Evolutionary conservation across 2,797 vertebrate species (phyloP).

Genomic region (Xerus rutilus): DNA sequence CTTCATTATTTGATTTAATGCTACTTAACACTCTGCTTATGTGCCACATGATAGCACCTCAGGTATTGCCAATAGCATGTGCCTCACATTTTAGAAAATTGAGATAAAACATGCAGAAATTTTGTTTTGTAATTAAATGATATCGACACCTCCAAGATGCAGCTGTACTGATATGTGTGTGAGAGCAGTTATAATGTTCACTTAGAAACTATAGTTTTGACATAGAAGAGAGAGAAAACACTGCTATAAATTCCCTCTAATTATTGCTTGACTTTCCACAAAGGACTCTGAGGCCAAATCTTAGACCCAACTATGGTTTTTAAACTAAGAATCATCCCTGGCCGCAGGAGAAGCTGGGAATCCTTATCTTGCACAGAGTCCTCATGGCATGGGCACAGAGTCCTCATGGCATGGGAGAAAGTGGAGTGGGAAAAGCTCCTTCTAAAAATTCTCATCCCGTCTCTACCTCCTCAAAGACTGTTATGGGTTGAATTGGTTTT

Average conservation of each 20-base stretch:
- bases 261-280: background rate
- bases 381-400: background rate
- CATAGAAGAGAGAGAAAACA: background rate
- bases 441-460: background rate
- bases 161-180: background rate
- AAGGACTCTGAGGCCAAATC: background rate
- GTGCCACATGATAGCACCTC: background rate
- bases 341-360: background rate
- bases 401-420: background rate
- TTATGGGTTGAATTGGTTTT: background rate
- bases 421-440: background rate
- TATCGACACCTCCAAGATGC: background rate
- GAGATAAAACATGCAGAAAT: background rate
- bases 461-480: background rate
- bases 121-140: background rate
- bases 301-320: background rate
- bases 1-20: background rate
- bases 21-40: background rate
- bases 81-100: background rate
- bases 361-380: background rate
- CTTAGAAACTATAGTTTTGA: background rate
- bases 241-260: background rate
- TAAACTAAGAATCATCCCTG: background rate
- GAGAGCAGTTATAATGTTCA: background rate
- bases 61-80: background rate